Evolutionary conservation across 2,113 vertebrate species (phyloP), one percentile per base, ranked within the genome.

Genomic region (Chauna torquata): DNA sequence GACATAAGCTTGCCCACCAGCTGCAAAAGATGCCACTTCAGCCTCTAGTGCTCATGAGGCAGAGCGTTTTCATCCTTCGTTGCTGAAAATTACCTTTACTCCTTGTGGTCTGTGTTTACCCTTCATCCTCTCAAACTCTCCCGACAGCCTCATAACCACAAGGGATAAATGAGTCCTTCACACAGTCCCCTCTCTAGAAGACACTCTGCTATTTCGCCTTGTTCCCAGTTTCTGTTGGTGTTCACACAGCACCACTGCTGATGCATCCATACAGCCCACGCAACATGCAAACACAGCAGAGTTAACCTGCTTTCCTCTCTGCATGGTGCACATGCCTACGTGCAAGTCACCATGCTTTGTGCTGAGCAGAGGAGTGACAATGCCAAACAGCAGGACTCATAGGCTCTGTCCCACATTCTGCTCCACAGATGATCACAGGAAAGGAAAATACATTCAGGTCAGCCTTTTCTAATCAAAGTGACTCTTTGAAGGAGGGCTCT

Each of bases 301-400:
- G 65, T 32, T 44, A 47, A n/a, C 20, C n/a, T 54, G 7, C 55
- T 40, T 57, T 36, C 28, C 14, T 32, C 7, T 25, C 70, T 40
- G 57, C 13, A 1, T 13, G 32, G 32, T 59, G 22, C n/a, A 18
- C 0, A 0, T 50, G n/a, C 68, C 57, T 32, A 14, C 11, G 9
- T 68, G 38, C 58, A 65, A 58, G 38, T 52, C 34, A 30, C 17
- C 34, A 8, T 14, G 15, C 12, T 7, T 22, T 9, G 15, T 9
- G 1, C 25, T 8, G 11, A 62, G 66, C 23, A 55, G n/a, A 55
- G 40, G 9, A 78, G 45, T 38, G 44, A 36, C 8, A 6, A 5
- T 11, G 59, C 28, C 65, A 30, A 74, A 20, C 11, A 42, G 50
- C 65, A 62, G n/a, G 40, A 79, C 16, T 32, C 27, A 2, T 28